A percentile compares a stretch with the other conserved stretches of the same genome.
phyloP scores from a whole-genome alignment of 2,113 vertebrate species.

The Callithrix jacchus region DNA sequence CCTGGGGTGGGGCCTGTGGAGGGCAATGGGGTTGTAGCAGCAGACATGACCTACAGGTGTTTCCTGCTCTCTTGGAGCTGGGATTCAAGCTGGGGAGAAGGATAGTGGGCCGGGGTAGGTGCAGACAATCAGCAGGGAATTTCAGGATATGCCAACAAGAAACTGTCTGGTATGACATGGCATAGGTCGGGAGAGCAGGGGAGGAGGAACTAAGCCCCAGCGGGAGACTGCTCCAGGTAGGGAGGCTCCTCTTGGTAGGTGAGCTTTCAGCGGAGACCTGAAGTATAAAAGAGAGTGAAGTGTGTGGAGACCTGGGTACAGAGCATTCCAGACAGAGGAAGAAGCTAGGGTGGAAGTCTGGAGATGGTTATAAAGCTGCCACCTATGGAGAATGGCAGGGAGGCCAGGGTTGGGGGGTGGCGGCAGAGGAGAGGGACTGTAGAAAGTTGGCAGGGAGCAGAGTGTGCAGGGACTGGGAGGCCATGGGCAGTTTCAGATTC shows the following conservation, averaged over 20 bases:
- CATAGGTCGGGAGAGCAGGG: not conserved
- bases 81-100: not conserved
- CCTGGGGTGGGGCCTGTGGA: not conserved
- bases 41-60: not conserved
- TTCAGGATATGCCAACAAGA: not conserved
- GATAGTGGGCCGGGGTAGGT: not conserved
- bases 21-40: not conserved
- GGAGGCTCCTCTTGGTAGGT: not conserved
- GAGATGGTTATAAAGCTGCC: not conserved
- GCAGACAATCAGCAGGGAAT: not conserved
- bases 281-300: not conserved
- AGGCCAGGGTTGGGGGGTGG: accelerated
- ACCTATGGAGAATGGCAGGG: not conserved
- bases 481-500: not conserved
- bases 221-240: too few species aligned
- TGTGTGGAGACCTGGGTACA: not conserved
- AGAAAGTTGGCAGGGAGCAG: not conserved
- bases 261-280: not conserved
- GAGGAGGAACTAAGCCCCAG: accelerated
- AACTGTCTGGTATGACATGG: not conserved
- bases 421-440: not conserved
- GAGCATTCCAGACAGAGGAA: not conserved
- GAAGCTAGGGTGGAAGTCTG: too few species aligned
- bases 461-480: not conserved
- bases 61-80: not conserved